Evolutionary conservation across 1,140 invertebrate genomes (phyloP), one percentile per base, ranked within the genome.

Genomic region (Thaumatotibia leucotreta): DNA sequence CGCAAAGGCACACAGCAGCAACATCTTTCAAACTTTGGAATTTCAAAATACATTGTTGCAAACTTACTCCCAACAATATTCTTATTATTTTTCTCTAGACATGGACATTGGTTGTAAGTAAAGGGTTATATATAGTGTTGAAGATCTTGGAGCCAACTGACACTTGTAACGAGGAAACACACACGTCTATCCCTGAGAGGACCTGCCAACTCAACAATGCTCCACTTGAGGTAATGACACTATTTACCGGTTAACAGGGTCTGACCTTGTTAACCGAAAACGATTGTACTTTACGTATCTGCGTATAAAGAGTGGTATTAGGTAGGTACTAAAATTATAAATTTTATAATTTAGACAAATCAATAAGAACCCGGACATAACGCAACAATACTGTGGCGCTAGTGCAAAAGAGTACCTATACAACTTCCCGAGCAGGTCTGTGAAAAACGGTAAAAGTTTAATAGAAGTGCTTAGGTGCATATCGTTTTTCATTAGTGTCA

Each of bases 1-100:
- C 77, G 52, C 1, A 75, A 23, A 0, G 75, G 77, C 8, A 77
- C 27, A 58, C 73, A 80, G 35, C 66, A 77, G 49, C 77, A 80
- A 61, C 77, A 79, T 65, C 67, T 66, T 2, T 52, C 64, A 20
- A 77, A 39, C 33, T 68, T 52, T 6, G 75, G 75, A 23, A 77
- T 32, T 62, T 77, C 75, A 17, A 74, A 63, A 32, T 65, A 23
- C 66, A 69, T 71, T 33, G 31, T 23, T 22, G 10, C 6, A 33
- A 22, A 39, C 4, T 45, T 39, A 62, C n/a, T n/a, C n/a, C n/a
- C n/a, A n/a, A n/a, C n/a, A n/a, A n/a, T 5, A 14, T 33, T 33
- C 22, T 32, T 33, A 14, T 8, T 32, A 8, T 62, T 33, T 32
- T 17, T 32, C 1, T 20, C 32, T 31, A 61, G 9, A 2, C 31